phyloP scores from a whole-genome alignment of 1,140 invertebrate species.

The Scylla paramamosain region DNA sequence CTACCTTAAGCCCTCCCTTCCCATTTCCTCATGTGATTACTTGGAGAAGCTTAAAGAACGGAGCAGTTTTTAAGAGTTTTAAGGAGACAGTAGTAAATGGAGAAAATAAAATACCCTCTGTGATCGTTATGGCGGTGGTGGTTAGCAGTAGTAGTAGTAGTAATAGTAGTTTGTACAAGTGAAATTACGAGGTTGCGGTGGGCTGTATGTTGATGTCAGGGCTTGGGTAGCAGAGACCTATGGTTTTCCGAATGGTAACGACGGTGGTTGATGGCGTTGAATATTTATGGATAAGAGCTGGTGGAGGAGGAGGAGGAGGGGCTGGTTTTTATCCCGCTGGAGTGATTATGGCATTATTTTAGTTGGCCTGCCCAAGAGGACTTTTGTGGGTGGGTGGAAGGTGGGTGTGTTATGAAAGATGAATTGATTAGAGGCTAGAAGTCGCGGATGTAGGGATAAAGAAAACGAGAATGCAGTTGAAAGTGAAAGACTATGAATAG shows the following conservation, averaged over 20 bases:
- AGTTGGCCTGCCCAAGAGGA: not conserved
- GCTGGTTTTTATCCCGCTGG: not conserved
- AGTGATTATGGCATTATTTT: constrained; percentile 23
- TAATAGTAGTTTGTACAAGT: not conserved
- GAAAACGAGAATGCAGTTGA: not conserved
- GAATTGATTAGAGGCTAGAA: not conserved
- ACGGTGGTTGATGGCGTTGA: not conserved
- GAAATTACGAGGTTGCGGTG: not conserved
- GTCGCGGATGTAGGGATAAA: not conserved
- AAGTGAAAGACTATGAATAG: no score
- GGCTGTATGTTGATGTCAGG: not conserved
- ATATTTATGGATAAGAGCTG: not conserved
- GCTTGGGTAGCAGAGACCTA: not conserved
- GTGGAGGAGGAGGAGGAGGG: not conserved
- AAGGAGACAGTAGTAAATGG: no score
- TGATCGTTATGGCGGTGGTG: not conserved
- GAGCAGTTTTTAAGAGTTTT: no score
- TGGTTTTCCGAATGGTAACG: not conserved
- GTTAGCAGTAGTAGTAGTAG: not conserved
- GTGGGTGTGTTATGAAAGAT: not conserved
- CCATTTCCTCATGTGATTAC: no score
- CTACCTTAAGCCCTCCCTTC: no score
- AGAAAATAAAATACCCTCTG: not conserved
- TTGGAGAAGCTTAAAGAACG: no score
- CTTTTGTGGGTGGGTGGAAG: not conserved